These are phyloP conservation scores for Philopedon plagiatum DNA, from an alignment of 2,888 invertebrate genomes.

Conservation along the genomic window DNA sequence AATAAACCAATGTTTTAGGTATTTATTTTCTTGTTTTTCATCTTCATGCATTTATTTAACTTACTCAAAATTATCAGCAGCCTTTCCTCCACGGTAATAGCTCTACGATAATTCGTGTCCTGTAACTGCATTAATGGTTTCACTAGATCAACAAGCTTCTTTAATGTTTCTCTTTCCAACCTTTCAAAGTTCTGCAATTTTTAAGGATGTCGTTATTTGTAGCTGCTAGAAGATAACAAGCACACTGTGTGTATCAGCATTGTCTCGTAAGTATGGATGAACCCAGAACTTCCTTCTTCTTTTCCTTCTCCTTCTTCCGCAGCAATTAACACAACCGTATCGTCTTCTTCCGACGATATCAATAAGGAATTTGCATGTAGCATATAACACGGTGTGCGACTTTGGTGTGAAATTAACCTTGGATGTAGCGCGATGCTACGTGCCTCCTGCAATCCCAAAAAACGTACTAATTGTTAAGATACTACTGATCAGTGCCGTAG, in stretches of 20 bases:
- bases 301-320: slow-evolving; percentile 13
- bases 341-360: slow-evolving; percentile 19
- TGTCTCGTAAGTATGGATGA: slow-evolving; percentile 26
- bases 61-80: too few relatives aligned
- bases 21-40: too few relatives aligned
- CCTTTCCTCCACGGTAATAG: slow-evolving; percentile 42
- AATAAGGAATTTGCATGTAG: neutral
- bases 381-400: neutral
- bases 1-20: too few relatives aligned
- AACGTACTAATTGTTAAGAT: too few relatives aligned
- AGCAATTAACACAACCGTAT: slow-evolving; percentile 12
- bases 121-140: slow-evolving; percentile 42
- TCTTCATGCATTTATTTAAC: too few relatives aligned
- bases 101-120: slow-evolving; percentile 43
- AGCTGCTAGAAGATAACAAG: slow-evolving; percentile 34
- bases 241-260: slow-evolving; percentile 30
- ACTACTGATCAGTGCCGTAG: too few relatives aligned
- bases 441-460: too few relatives aligned
- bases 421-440: neutral
- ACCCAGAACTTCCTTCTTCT: neutral
- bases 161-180: slow-evolving; percentile 29
- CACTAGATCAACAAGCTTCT: slow-evolving; percentile 41
- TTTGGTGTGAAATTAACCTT: neutral
- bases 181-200: slow-evolving; percentile 36
- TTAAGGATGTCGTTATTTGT: slow-evolving; percentile 34